Base-by-base conservation (phyloP, 1,140 invertebrate species). In the Neodiprion fabricii region DNA sequence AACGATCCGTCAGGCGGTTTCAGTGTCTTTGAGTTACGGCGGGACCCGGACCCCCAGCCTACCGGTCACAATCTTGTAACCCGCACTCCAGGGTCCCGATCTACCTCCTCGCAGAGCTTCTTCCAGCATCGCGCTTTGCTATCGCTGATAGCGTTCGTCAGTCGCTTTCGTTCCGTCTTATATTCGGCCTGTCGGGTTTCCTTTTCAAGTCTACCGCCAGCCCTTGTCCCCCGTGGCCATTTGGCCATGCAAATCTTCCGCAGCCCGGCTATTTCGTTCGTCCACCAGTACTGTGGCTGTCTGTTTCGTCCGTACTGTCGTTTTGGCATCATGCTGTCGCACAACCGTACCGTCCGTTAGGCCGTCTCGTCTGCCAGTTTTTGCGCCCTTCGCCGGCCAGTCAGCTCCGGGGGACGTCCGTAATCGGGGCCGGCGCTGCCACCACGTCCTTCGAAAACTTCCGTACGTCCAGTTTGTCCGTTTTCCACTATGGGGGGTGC, bases 261-360 rank as follows among this genome's bases (percentile, higher is more conserved):
- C 7, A 74, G 67, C 7, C 40, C 3, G 5, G 68, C 70, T 50
- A 81, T 76, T 7, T 72, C 61, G n/a, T 70, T 14, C 48, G 71
- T 78, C 77, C 80, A 81, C 78, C 80, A 81, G 66, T 80, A 75
- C 23, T 72, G 50, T 21, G 17, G 17, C 17, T 21, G 17, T 21
- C 17, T 21, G 17, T 21, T 21, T 21, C 17, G 17, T 21, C 17
- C 17, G 17, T 21, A 21, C 17, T 21, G 17, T 21, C 17, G 17
- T 21, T 21, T 21, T 21, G 17, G 17, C 17, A 21, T 21, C 17
- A 21, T 21, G 17, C 17, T 21, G 17, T 21, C 17, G 17, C 17
- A 21, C 17, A 21, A 21, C 17, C 17, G 17, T 21, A n/a, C 72
- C 14, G 17, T n/a, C 17, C 68, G 65, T 49, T 74, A 49, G 0